These are phyloP conservation scores for Myiagra hebetior DNA, from an alignment of 2,113 vertebrate species.

Conservation along the genomic window DNA sequence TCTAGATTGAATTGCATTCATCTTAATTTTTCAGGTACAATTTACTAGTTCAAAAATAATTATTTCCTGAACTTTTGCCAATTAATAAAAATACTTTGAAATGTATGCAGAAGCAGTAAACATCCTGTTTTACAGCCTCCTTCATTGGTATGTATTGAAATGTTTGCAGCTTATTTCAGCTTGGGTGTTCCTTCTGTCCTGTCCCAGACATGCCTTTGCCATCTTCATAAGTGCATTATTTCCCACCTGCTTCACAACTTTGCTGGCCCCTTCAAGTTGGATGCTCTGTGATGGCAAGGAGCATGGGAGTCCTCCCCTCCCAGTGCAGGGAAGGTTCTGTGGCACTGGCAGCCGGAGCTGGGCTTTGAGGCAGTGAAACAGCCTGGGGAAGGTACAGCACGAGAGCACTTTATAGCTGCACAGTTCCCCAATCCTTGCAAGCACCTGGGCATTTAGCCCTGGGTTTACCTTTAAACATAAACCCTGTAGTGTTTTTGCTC, in stretches of 20 bases:
- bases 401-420: accelerated
- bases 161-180: background rate
- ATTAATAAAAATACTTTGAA: background rate
- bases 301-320: accelerated
- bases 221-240: background rate
- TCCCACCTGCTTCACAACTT: background rate
- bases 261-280: accelerated
- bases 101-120: background rate
- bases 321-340: background rate
- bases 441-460: accelerated
- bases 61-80: background rate
- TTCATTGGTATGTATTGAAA: background rate
- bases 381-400: background rate
- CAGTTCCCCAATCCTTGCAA: background rate
- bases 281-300: background rate
- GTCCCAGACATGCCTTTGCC: background rate
- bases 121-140: background rate
- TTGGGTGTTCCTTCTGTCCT: background rate
- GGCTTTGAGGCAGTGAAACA: background rate
- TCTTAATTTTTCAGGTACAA: background rate
- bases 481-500: background rate
- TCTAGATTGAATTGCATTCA: background rate
- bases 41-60: background rate
- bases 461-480: background rate
- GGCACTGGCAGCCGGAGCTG: background rate